Conservation (phyloP, 2,797 vertebrate species). For the Protosalanx chinensis region DNA sequence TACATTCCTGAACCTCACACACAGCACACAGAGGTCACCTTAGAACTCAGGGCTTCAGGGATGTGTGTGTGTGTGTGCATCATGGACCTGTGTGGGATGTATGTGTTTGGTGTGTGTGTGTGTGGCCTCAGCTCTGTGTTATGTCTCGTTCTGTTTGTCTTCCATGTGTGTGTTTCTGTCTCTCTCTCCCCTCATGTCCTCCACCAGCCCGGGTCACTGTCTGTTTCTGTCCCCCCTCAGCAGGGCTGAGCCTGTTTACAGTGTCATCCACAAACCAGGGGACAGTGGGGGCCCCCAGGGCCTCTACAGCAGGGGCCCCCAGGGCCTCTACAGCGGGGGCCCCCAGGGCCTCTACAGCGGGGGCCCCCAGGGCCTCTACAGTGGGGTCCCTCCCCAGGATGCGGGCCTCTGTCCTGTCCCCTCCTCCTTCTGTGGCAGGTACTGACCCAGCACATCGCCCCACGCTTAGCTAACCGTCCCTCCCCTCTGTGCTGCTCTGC, state of each 20-base stretch:
- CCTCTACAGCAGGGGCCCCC: constrained; percentile 76
- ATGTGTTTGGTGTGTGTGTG: constrained; percentile 28
- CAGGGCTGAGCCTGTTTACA: constrained; percentile 81
- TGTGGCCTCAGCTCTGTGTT: constrained; percentile 44
- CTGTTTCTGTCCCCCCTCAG: constrained; percentile 75
- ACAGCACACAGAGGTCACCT: constrained; percentile 57
- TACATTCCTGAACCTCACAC: constrained; percentile 62
- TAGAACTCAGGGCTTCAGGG: constrained; percentile 54
- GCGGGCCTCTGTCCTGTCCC: constrained; percentile 73
- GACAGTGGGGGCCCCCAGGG: constrained; percentile 74
- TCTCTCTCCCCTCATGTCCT: constrained; percentile 48
- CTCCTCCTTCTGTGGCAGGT: constrained; percentile 79
- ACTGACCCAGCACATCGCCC: constrained; percentile 73
- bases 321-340: constrained; percentile 75
- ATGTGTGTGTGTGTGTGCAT: constrained; percentile 37
- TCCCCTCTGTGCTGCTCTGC: constrained; percentile 42
- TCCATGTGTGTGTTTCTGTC: constrained; percentile 28
- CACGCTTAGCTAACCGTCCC: constrained; percentile 45
- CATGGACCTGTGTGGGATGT: constrained; percentile 17
- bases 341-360: constrained; percentile 77
- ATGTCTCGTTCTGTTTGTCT: constrained; percentile 62
- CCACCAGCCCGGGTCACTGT: constrained; percentile 77
- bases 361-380: constrained; percentile 76
- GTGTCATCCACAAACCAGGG: constrained; percentile 83
- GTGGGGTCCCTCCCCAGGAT: constrained; percentile 54